phyloP scores from a whole-genome alignment of 2,113 vertebrate genomes.

The Uria aalge region DNA sequence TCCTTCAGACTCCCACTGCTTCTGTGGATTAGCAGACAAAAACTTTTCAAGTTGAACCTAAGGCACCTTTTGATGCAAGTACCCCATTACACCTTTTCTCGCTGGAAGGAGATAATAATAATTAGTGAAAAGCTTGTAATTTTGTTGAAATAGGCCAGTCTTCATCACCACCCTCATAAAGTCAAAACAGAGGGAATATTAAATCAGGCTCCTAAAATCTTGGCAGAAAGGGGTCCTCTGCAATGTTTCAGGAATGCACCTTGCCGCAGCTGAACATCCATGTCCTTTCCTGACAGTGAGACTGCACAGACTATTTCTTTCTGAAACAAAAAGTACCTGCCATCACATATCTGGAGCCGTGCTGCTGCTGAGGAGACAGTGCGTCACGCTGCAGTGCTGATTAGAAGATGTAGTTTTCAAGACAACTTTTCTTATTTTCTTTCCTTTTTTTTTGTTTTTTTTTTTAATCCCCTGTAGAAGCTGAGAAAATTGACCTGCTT shows the following conservation, averaged over 20 bases:
- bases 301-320: slow-evolving; percentile 25
- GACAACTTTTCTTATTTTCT: not conserved
- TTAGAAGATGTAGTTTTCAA: slow-evolving; percentile 39
- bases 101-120: not conserved
- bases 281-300: slow-evolving; percentile 45
- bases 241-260: not conserved
- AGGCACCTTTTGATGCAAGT: not conserved
- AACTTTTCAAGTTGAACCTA: not conserved
- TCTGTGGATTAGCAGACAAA: not conserved
- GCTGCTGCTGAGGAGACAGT: slow-evolving; percentile 4
- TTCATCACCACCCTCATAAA: not conserved
- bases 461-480: not conserved
- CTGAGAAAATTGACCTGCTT: slow-evolving; percentile 21
- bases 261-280: not conserved
- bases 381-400: not conserved
- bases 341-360: slow-evolving; percentile 1
- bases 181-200: not conserved
- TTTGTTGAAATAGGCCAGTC: not conserved
- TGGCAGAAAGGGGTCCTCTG: slow-evolving; percentile 23
- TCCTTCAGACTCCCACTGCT: not conserved
- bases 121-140: not conserved
- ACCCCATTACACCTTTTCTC: not conserved
- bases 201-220: not conserved
- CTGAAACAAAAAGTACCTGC: slow-evolving; percentile 65
- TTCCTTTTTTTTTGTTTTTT: too few species aligned